Evolutionary conservation across 2,113 vertebrate genomes (phyloP), one percentile per base, ranked within the genome.

Genomic region (Prolemur simus): DNA sequence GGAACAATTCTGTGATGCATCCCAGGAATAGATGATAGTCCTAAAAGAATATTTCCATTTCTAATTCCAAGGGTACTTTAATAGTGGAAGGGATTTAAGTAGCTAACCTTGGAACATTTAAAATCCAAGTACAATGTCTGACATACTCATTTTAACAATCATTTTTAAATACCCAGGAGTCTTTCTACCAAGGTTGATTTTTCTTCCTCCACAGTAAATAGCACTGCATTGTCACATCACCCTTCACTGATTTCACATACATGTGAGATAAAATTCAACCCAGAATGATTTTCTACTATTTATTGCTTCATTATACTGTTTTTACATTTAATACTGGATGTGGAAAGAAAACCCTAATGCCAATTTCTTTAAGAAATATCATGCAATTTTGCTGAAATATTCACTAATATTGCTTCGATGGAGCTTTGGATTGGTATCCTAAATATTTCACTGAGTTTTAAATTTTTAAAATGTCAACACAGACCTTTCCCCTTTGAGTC

Each of bases 31-130:
- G 78, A 93, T 87, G 91, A 87, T 56, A 15, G 54, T 78, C 52
- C 37, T 58, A 81, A 95, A 88, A 95, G 82, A 91, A 87, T 73
- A 91, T 89, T 97, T 97, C 95, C 91, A 77, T 91, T 89, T 97
- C 58, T 92, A 63, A 93, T 91, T 96, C 96, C 74, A 87, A 88
- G 80, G 83, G 80, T 42, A 56, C 27, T 96, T 82, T 58, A 89
- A 85, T 92, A 88, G 96, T 64, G 68, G 74, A 89, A 8, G 20
- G n/a, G n/a, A 86, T 91, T 76, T 52, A 97, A 54, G 5, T 37
- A 85, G 39, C 76, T 94, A 97, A 93, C 37, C 39, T 49, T 49
- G 91, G 54, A 82, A 45, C 6, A 87, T 1, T 3, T 96, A 91
- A 92, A 77, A 63, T 83, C 63, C 32, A 84, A 92, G 52, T 58